Evolutionary conservation across 2,888 invertebrate species (phyloP).

Genomic region (Dolichopus griseipennis): DNA sequence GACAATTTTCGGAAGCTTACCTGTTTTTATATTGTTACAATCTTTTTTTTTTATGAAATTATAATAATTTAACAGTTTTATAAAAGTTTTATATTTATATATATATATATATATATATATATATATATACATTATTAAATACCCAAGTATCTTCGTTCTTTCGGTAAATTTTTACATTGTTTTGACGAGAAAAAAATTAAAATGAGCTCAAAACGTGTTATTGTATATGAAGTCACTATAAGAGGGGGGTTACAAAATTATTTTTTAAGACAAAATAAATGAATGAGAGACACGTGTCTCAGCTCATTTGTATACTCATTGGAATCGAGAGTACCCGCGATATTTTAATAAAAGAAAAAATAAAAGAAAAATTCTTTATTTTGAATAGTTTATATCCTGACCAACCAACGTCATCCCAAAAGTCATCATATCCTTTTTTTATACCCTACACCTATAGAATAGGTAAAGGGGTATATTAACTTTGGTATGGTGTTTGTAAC

Average conservation of each 20-base stretch:
- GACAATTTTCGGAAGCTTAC: too few relatives aligned
- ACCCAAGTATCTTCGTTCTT: too few relatives aligned
- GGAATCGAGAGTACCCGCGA: background rate
- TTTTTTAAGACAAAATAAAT: background rate
- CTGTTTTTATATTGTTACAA: too few relatives aligned
- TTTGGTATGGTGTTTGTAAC: too few relatives aligned
- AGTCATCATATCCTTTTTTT: background rate
- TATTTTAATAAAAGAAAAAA: background rate
- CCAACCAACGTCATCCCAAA: background rate
- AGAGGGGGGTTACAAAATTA: conserved; percentile 1
- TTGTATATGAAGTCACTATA: background rate
- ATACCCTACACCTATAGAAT: too few relatives aligned
- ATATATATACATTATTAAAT: too few relatives aligned
- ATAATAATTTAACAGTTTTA: too few relatives aligned
- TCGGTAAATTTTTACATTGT: background rate
- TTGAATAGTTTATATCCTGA: background rate
- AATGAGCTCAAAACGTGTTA: background rate
- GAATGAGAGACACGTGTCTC: background rate
- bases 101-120: too few relatives aligned
- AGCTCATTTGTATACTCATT: background rate
- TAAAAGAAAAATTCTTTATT: background rate
- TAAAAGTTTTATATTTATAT: too few relatives aligned
- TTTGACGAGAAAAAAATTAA: background rate
- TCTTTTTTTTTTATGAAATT: too few relatives aligned
- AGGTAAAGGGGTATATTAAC: too few relatives aligned